These are phyloP conservation scores for Epizoanthus scotinus DNA, from an alignment of 92 coral and sea anemone genomes.

Conservation along the genomic window DNA sequence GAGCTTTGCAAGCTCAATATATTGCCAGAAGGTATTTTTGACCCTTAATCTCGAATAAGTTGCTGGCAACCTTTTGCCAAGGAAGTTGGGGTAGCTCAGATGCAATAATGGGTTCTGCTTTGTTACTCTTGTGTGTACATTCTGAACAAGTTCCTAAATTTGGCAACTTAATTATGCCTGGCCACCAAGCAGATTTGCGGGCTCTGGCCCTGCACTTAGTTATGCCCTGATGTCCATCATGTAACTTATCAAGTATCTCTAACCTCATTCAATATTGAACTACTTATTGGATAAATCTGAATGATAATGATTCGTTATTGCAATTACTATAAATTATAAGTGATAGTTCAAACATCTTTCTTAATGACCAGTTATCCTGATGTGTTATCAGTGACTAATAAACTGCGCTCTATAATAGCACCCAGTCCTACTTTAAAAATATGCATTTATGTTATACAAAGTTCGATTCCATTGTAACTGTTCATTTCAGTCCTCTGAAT, in stretches of 20 bases:
- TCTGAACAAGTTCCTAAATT: constrained; percentile 23
- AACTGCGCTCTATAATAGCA: too few relatives aligned
- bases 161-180: constrained; percentile 27
- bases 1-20: constrained; percentile 33
- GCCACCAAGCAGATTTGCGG: constrained; percentile 37
- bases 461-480: neutral
- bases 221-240: constrained; percentile 37
- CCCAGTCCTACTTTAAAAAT: too few relatives aligned
- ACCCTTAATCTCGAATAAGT: constrained; percentile 30
- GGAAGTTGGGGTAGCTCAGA: constrained; percentile 15
- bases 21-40: constrained; percentile 16
- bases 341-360: too few relatives aligned
- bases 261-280: constrained; percentile 8
- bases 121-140: constrained; percentile 13
- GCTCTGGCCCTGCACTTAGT: constrained; percentile 40
- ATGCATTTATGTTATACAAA: too few relatives aligned
- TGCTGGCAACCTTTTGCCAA: constrained; percentile 22
- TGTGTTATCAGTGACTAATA: too few relatives aligned
- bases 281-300: too few relatives aligned
- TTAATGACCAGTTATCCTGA: too few relatives aligned
- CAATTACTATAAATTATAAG: too few relatives aligned
- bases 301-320: too few relatives aligned
- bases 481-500: neutral
- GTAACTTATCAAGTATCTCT: constrained; percentile 13
- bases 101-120: constrained; percentile 32